Evolutionary conservation across 2,888 invertebrate species (phyloP).

Genomic region (Chaetogeoica ovagalla): DNA sequence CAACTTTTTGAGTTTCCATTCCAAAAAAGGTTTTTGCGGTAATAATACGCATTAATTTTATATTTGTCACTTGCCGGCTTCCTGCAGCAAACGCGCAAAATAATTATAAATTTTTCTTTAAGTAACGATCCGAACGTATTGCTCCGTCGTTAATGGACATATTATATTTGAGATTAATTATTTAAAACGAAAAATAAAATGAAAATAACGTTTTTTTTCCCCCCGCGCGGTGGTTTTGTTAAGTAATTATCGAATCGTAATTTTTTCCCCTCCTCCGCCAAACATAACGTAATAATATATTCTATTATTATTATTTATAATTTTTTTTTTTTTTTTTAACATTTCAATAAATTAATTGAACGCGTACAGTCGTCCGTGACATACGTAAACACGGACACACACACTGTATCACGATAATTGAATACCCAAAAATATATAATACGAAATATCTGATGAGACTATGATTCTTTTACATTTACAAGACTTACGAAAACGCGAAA

Average conservation of each 20-base stretch:
- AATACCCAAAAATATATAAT: too few relatives aligned
- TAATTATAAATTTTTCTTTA: slow-evolving; percentile 8
- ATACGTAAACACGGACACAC: too few relatives aligned
- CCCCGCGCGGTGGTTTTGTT: not conserved
- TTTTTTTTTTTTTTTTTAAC: too few relatives aligned
- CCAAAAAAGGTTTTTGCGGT: slow-evolving; percentile 29
- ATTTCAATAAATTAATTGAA: too few relatives aligned
- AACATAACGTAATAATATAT: not conserved
- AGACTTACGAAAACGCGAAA: too few relatives aligned
- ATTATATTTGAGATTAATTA: slow-evolving; percentile 6
- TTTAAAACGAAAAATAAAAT: not conserved
- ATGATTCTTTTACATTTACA: too few relatives aligned
- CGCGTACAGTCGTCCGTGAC: too few relatives aligned
- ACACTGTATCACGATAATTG: too few relatives aligned
- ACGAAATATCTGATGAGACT: too few relatives aligned
- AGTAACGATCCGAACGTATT: not conserved
- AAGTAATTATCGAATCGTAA: not conserved
- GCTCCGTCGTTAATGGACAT: not conserved
- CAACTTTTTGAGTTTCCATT: slow-evolving; percentile 21
- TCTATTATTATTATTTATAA: too few relatives aligned
- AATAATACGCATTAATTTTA: slow-evolving; percentile 13
- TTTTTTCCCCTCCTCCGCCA: not conserved
- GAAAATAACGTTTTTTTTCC: not conserved
- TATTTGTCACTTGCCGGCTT: slow-evolving; percentile 30
- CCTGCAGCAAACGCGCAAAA: not conserved